Conservation (phyloP, 2,113 vertebrate genomes). For the Eretmochelys imbricata region DNA sequence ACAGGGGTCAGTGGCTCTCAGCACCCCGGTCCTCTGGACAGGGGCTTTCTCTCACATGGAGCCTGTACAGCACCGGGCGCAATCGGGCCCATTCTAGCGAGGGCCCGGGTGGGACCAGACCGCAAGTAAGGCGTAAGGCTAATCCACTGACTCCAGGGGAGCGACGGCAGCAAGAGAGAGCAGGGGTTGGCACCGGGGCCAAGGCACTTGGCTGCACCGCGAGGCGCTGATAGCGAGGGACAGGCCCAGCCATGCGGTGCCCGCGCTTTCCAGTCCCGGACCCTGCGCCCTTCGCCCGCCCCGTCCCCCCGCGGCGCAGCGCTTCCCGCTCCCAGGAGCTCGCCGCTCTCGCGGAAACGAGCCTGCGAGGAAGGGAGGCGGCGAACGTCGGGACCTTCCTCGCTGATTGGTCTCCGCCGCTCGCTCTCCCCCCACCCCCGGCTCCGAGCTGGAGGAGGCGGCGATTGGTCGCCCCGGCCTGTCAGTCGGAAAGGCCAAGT, state of each 20-base stretch:
- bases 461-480: constrained; percentile 67
- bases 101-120: too few species aligned
- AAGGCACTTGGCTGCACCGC: not conserved
- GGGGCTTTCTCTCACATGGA: not conserved
- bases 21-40: not conserved
- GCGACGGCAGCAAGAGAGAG: not conserved
- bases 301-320: not conserved
- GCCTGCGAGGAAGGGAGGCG: constrained; percentile 66
- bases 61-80: not conserved
- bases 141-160: not conserved
- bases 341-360: constrained; percentile 69
- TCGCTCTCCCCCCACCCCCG: constrained; percentile 5
- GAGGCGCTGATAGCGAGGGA: too few species aligned
- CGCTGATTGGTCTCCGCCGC: constrained; percentile 58
- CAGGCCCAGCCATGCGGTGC: not conserved
- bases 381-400: constrained; percentile 12
- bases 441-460: constrained; percentile 9
- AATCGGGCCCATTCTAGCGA: too few species aligned
- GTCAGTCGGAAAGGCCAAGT: constrained; percentile 74
- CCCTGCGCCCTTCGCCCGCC: not conserved
- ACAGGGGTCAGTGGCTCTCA: too few species aligned
- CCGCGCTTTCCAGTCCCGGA: not conserved
- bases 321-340: not conserved
- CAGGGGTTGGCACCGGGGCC: too few species aligned
- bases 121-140: fast-evolving